These are phyloP conservation scores for Callipepla californica DNA, from an alignment of 2,113 vertebrate genomes.

Conservation along the genomic window DNA sequence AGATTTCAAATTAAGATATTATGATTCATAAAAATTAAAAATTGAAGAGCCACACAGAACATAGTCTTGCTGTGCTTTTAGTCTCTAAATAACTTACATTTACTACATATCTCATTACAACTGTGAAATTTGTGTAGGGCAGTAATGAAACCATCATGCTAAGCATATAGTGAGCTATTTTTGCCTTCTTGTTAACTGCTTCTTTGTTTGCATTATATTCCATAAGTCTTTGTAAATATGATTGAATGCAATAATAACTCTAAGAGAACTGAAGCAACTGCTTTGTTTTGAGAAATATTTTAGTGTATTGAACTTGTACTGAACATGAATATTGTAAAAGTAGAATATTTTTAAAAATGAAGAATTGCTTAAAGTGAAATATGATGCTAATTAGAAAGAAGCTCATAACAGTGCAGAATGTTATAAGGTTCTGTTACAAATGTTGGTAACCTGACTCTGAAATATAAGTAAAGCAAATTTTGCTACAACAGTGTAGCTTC, in stretches of 20 bases:
- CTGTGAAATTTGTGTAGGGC: constrained; percentile 68
- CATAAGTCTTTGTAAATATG: constrained; percentile 73
- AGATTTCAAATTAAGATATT: constrained; percentile 42
- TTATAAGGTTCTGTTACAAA: neutral
- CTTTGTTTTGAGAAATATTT: constrained; percentile 58
- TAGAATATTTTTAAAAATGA: neutral
- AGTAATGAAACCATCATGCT: constrained; percentile 73
- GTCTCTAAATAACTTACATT: constrained; percentile 71
- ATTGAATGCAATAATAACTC: constrained; percentile 77
- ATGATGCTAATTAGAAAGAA: neutral
- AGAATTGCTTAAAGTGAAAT: neutral
- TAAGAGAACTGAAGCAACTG: constrained; percentile 14
- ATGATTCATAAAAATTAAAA: constrained; percentile 58
- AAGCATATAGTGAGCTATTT: constrained; percentile 67
- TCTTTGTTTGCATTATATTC: constrained; percentile 66
- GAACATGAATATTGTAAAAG: neutral
- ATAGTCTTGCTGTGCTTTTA: constrained; percentile 51
- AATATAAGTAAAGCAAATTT: neutral
- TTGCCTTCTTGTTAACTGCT: constrained; percentile 71
- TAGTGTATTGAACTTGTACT: neutral
- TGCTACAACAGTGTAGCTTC: neutral
- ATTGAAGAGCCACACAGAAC: neutral
- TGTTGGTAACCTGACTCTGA: neutral
- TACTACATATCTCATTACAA: constrained; percentile 70
- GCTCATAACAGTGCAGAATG: neutral